These are phyloP conservation scores for Sycophila sp. DNA, from an alignment of 1,140 invertebrate genomes.

Conservation along the genomic window DNA sequence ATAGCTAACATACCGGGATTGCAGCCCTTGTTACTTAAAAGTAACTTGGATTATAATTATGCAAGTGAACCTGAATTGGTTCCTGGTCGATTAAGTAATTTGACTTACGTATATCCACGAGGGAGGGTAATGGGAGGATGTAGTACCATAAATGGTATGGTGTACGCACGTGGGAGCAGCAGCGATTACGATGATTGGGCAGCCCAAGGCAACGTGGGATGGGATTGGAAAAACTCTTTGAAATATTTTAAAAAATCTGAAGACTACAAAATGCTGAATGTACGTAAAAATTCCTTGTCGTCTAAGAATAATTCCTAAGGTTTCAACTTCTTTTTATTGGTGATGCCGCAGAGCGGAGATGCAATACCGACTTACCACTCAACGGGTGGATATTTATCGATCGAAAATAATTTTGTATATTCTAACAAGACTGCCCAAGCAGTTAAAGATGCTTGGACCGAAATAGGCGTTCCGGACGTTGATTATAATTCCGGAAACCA, in stretches of 20 bases:
- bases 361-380: background rate
- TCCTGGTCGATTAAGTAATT: background rate
- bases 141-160: background rate
- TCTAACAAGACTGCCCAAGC: background rate
- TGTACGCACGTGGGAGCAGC: background rate
- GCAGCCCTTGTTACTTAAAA: background rate
- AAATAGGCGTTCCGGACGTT: background rate
- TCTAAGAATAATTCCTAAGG: background rate
- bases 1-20: background rate
- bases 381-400: background rate
- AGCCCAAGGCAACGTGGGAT: background rate
- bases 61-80: background rate
- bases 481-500: background rate
- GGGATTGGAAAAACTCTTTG: background rate
- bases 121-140: slow-evolving; percentile 10
- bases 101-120: background rate
- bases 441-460: background rate
- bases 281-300: background rate
- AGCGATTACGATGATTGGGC: slow-evolving; percentile 6
- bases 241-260: slow-evolving; percentile 16
- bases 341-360: background rate
- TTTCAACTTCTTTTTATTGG: background rate
- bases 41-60: background rate
- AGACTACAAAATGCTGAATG: background rate
- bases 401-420: background rate